Evolutionary conservation across 2,888 invertebrate genomes (phyloP).

Genomic region (Eumerus sabulonum): DNA sequence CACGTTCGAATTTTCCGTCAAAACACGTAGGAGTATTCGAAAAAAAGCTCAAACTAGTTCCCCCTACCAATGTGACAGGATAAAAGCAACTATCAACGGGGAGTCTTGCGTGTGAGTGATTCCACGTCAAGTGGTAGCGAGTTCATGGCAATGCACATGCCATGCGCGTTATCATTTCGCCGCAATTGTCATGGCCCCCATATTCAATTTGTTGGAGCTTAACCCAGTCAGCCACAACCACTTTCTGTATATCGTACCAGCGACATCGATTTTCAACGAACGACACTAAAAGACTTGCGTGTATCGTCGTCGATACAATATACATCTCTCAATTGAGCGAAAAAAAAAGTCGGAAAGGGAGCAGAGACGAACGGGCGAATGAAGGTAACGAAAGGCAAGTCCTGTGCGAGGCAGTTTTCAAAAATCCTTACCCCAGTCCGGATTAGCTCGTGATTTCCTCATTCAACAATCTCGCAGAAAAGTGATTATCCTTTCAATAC

Average conservation of each 20-base stretch:
- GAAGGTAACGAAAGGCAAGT: conserved; percentile 22
- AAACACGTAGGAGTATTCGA: conserved; percentile 48
- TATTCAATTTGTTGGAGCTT: conserved; percentile 23
- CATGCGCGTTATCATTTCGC: conserved; percentile 60
- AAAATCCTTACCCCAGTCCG: conserved; percentile 66
- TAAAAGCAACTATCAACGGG: conserved; percentile 29
- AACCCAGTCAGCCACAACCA: conserved; percentile 56
- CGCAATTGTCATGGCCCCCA: conserved; percentile 40
- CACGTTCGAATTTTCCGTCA: conserved; percentile 54
- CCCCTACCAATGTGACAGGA: conserved; percentile 39
- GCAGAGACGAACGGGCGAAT: too few relatives aligned
- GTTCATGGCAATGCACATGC: conserved; percentile 40
- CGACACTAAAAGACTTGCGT: conserved; percentile 65
- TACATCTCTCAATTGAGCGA: conserved; percentile 9
- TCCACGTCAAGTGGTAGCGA: conserved; percentile 22
- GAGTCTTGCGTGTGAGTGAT: conserved; percentile 18
- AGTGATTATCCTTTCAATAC: too few relatives aligned
- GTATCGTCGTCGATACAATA: conserved; percentile 54
- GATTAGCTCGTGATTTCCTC: conserved; percentile 45
- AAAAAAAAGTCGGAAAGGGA: too few relatives aligned
- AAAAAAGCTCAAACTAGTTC: conserved; percentile 47
- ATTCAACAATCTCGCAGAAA: conserved; percentile 18
- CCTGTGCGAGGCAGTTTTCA: conserved; percentile 56
- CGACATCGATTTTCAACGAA: conserved; percentile 69
- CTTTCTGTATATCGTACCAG: conserved; percentile 63